A percentile compares a stretch with the other conserved stretches of the same genome.
phyloP scores from a whole-genome alignment of 35 echinoderm and acorn worm genomes.

The Eucidaris tribuloides region DNA sequence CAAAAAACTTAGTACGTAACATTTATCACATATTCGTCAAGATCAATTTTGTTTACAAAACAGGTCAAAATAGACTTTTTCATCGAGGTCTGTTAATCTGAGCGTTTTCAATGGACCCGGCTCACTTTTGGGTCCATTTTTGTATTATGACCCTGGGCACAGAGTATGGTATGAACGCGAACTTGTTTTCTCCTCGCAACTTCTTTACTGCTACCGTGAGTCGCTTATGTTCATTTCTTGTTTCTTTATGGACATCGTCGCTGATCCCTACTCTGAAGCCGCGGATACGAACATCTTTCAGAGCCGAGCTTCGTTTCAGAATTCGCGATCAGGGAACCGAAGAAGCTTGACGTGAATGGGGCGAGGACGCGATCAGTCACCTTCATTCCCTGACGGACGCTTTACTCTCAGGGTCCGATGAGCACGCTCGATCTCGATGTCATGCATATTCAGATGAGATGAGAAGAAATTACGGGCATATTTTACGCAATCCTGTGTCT shows the following conservation, averaged over 20 bases:
- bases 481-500: no score
- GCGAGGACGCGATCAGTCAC: not conserved
- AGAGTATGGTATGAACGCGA: not conserved
- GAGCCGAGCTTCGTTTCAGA: no score
- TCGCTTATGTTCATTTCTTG: not conserved
- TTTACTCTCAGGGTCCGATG: not conserved
- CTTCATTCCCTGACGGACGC: not conserved
- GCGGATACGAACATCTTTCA: no score
- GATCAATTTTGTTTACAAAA: no score
- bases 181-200: not conserved
- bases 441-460: no score
- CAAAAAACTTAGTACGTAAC: no score
- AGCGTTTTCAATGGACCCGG: not conserved
- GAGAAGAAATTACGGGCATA: not conserved
- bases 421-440: no score
- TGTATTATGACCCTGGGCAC: constrained; percentile 9
- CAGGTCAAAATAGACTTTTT: no score
- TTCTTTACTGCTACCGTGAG: not conserved
- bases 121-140: not conserved
- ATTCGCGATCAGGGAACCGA: no score
- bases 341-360: not conserved
- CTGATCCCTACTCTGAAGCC: not conserved
- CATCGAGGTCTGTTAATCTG: not conserved
- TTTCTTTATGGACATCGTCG: not conserved
- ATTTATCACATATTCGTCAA: no score